These are phyloP conservation scores for Acanthosoma haemorrhoidale DNA, from an alignment of 2,888 invertebrate genomes.

Conservation along the genomic window DNA sequence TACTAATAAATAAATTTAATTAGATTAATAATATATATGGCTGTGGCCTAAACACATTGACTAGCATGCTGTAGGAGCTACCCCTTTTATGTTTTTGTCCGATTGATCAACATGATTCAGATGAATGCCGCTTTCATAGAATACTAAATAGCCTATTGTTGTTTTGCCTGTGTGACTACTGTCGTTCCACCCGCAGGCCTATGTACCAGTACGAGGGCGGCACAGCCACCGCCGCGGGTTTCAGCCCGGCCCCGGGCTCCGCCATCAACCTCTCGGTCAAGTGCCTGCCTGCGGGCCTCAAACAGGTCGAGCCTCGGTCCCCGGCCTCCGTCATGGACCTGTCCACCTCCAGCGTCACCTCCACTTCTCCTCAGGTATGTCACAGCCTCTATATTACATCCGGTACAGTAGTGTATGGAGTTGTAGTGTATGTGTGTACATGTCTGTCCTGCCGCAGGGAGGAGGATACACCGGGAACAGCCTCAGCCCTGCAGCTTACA, in stretches of 20 bases:
- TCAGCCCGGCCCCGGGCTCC: conserved; percentile 50
- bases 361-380: conserved; percentile 73
- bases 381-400: neutral
- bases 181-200: conserved; percentile 54
- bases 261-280: conserved; percentile 70
- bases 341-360: conserved; percentile 77
- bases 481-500: conserved; percentile 57
- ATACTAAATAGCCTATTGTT: too few relatives aligned
- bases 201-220: conserved; percentile 74
- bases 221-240: conserved; percentile 57
- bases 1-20: too few relatives aligned
- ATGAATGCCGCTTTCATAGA: too few relatives aligned
- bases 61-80: too few relatives aligned
- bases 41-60: too few relatives aligned
- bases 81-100: too few relatives aligned
- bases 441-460: conserved; percentile 50
- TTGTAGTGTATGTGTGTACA: conserved; percentile 12
- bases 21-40: too few relatives aligned
- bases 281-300: conserved; percentile 61
- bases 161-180: too few relatives aligned
- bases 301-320: conserved; percentile 40
- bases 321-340: conserved; percentile 64
- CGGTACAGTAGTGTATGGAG: neutral
- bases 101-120: too few relatives aligned
- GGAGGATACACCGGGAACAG: conserved; percentile 61